Percentiles rank a stretch among this genome's conserved stretches.
Conservation (phyloP, 2,888 invertebrate genomes). For the Troides aeacus region DNA sequence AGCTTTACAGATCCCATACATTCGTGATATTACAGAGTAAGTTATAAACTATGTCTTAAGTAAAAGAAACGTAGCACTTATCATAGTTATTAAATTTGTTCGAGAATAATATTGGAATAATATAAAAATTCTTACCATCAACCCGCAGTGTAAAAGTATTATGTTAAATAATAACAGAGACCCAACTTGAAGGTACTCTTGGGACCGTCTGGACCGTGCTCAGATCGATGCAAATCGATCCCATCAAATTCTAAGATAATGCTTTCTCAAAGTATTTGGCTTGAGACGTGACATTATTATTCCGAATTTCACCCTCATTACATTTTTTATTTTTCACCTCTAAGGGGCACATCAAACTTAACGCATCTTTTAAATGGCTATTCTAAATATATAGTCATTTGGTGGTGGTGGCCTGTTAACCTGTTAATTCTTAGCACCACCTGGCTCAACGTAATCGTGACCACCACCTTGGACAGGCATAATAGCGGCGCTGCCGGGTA, state of each 20-base stretch:
- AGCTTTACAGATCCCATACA: no score
- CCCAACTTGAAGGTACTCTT: constrained; percentile 7
- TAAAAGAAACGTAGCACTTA: no score
- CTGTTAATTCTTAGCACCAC: no score
- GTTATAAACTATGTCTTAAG: no score
- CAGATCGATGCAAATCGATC: constrained; percentile 17
- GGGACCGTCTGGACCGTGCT: constrained; percentile 8
- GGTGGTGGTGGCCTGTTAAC: no score
- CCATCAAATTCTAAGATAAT: constrained; percentile 15
- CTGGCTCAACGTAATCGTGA: no score
- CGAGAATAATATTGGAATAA: background rate
- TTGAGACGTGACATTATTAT: constrained; percentile 8
- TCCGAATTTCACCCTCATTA: background rate
- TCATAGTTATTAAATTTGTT: background rate
- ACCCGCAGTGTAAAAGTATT: constrained; percentile 11
- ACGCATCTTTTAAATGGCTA: no score
- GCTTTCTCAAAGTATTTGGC: constrained; percentile 9
- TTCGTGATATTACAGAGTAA: no score
- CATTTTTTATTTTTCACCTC: background rate
- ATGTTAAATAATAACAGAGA: constrained; percentile 6
- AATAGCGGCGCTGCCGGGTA: no score
- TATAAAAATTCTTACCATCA: background rate
- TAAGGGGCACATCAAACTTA: no score
- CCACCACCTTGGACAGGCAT: no score
- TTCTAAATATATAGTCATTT: no score